Conservation (phyloP, 2,888 invertebrate genomes). For the Sarcophaga caerulescens region DNA sequence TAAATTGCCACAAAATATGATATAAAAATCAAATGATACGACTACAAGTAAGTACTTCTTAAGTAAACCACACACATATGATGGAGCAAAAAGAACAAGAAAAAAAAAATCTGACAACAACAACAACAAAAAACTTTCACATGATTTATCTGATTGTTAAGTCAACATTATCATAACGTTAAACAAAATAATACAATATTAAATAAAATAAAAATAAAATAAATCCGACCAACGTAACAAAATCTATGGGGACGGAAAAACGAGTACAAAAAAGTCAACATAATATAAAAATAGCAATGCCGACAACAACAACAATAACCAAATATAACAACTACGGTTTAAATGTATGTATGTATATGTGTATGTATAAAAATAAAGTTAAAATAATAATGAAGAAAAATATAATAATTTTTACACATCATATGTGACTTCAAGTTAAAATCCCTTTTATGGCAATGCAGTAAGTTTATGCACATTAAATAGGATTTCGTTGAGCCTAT, state of each 20-base stretch:
- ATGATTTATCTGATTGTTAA: slow-evolving; percentile 52
- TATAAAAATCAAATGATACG: slow-evolving; percentile 21
- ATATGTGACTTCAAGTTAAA: slow-evolving; percentile 67
- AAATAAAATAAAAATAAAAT: slow-evolving; percentile 45
- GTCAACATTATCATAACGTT: slow-evolving; percentile 61
- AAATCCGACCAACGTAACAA: slow-evolving; percentile 55
- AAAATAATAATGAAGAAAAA: slow-evolving; percentile 61
- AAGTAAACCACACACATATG: slow-evolving; percentile 29
- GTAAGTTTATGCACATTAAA: slow-evolving; percentile 68
- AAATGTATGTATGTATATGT: neutral
- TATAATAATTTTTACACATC: slow-evolving; percentile 68
- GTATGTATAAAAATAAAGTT: slow-evolving; percentile 61
- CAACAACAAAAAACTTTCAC: neutral
- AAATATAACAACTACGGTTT: slow-evolving; percentile 18
- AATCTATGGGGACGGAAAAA: slow-evolving; percentile 7
- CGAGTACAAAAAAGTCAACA: no score
- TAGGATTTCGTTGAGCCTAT: slow-evolving; percentile 68
- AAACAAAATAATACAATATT: slow-evolving; percentile 56
- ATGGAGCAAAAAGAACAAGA: no score
- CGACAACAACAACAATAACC: no score
- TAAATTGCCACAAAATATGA: slow-evolving; percentile 24
- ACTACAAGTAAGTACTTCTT: slow-evolving; percentile 33
- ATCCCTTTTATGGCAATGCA: slow-evolving; percentile 67
- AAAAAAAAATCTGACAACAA: neutral
- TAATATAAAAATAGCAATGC: neutral